phyloP scores from a whole-genome alignment of 2,888 invertebrate genomes.

The Brachycybe producta region DNA sequence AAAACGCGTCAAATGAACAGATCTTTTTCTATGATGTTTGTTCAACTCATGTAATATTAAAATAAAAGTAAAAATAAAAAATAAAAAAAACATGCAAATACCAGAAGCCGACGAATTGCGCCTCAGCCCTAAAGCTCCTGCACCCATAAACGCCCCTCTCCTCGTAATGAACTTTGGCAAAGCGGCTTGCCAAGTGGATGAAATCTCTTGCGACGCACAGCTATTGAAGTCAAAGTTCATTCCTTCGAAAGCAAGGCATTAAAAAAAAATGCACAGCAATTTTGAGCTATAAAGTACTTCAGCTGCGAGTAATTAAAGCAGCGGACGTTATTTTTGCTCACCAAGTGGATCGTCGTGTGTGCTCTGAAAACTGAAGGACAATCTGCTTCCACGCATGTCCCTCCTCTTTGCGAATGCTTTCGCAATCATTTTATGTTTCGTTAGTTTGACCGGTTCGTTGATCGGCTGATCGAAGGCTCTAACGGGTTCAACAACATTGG shows the following conservation, averaged over 20 bases:
- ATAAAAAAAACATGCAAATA: slow-evolving; percentile 17
- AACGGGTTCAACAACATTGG: no score
- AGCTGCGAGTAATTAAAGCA: background rate
- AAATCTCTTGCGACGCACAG: slow-evolving; percentile 60
- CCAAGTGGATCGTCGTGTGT: slow-evolving; percentile 79
- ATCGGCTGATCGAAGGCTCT: slow-evolving; percentile 28
- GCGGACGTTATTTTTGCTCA: slow-evolving; percentile 26
- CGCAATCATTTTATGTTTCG: slow-evolving; percentile 81
- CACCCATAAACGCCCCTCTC: slow-evolving; percentile 63
- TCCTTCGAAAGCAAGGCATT: slow-evolving; percentile 26
- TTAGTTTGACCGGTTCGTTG: slow-evolving; percentile 39
- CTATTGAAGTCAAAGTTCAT: slow-evolving; percentile 45
- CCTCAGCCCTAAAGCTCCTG: slow-evolving; percentile 30
- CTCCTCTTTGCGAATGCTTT: slow-evolving; percentile 78
- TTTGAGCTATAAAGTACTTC: background rate
- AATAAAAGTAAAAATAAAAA: slow-evolving; percentile 4
- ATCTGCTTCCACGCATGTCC: slow-evolving; percentile 66
- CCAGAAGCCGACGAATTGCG: slow-evolving; percentile 43
- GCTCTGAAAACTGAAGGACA: slow-evolving; percentile 76
- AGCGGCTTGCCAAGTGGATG: slow-evolving; percentile 83
- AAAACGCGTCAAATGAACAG: background rate
- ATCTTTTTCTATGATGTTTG: background rate
- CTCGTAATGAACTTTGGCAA: slow-evolving; percentile 72
- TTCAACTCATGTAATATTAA: slow-evolving; percentile 28
- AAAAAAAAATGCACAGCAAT: background rate